Base-by-base conservation (phyloP, 2,888 invertebrate genomes). In the Plagiodera versicolora region DNA sequence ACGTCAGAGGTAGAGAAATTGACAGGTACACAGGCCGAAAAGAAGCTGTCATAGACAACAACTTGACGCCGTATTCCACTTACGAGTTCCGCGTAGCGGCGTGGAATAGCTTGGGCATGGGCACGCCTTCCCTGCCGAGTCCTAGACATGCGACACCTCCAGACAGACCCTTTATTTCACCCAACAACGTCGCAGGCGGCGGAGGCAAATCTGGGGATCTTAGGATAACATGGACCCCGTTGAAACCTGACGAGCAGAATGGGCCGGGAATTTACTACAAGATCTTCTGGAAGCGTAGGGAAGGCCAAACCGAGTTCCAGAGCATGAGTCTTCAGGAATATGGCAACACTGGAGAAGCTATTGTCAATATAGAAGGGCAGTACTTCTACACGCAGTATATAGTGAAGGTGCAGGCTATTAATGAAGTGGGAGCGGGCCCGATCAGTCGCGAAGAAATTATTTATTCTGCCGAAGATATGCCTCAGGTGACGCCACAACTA, bases 201-300 rank as follows among this genome's bases (percentile, higher is more conserved):
- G 97, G 97, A 46, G 97, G 97, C 10, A 97, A 96, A 80, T 94
- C 95, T 64, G 96, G 97, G 0, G 95, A 95, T 75, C 86, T 98
- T 2, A 92, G 93, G 0, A 94, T 98, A 54, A 91, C 88, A 0
- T 98, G 97, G 97, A 84, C 87, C 69, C 90, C 93, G 0, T 77
- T 96, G 24, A 83, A 87, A 63, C 80, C 86, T 0, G 85, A 91
- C 62, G 87, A 95, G 68, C 95, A 95, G 78, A 94, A 96, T 77
- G 95, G 92, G 0, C 91, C 91, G 19, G 92, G 91, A 44, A 89
- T 96, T 65, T 89, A 92, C 77, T 98, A 98, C 79, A 92, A 91
- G 77, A 86, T 97, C 66, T 96, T 89, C 76, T 96, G 93, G 91
- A 89, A 92, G 62, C 85, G 89, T 3, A 86, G 86, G 65, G 86